Evolutionary conservation across 2,797 vertebrate genomes (phyloP), one percentile per base, ranked within the genome.

Genomic region (Hippoglossus hippoglossus): DNA sequence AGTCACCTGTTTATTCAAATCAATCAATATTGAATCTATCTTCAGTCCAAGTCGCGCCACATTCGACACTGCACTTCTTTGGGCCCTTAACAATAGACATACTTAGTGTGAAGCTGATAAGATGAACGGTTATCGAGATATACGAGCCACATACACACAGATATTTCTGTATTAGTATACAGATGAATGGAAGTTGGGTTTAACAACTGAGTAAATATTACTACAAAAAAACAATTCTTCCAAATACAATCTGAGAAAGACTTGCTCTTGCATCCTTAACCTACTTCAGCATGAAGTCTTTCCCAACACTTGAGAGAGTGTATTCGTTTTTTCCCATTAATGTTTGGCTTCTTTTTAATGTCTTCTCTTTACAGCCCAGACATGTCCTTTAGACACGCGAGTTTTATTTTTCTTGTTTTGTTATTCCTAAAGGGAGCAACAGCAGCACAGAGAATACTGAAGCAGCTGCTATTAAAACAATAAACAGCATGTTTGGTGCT

Each of bases 391-490:
- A 70, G 80, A 73, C 65, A 63, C 52, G 11, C 10, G 0, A 56
- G 62, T 85, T 82, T 64, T 81, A 75, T 86, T 83, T 79, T 74
- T 67, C 63, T 64, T 73, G 72, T 78, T 82, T 84, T 87, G 69
- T 76, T 79, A 67, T 73, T 81, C 75, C 79, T 82, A 61, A 71
- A 79, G 77, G 73, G 68, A 73, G 53, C 63, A 50, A 59, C 63
- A 64, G 57, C 72, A 69, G 67, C 70, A 52, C 62, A 51, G 60
- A 63, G 75, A 89, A 90, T 79, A 82, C 61, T n/a, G 49, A 85
- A 84, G 69, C 62, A 79, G 80, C 67, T 39, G 73, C 83, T 73
- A 73, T 84, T 80, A 81, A 85, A 82, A 85, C 85, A 87, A 85
- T 86, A 79, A 86, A 82, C 77, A 36, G 79, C 34, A 68, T 67